A percentile compares a stretch with the other conserved stretches of the same genome.
These are phyloP conservation scores for Falco columbarius DNA, from an alignment of 2,797 vertebrate genomes.

Conservation along the genomic window DNA sequence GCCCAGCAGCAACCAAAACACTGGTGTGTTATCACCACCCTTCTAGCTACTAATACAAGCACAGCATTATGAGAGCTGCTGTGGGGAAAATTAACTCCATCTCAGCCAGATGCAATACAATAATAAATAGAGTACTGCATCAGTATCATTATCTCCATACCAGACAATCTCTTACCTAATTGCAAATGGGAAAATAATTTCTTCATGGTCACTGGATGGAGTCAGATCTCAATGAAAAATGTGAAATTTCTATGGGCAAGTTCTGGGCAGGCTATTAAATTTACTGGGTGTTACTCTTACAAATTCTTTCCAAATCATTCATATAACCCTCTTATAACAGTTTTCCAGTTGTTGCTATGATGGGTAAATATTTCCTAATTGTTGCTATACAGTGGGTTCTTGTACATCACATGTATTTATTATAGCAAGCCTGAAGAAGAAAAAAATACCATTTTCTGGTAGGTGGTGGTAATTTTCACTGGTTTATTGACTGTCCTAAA, in stretches of 20 bases:
- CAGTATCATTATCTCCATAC: neutral
- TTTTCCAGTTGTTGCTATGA: neutral
- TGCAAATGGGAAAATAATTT: neutral
- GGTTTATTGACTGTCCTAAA: neutral
- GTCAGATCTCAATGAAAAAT: neutral
- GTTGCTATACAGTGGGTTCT: neutral
- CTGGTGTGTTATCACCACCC: neutral
- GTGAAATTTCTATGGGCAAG: neutral
- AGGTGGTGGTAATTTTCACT: neutral
- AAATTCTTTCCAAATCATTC: neutral
- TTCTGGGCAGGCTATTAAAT: neutral
- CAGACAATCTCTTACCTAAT: neutral
- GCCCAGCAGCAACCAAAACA: neutral
- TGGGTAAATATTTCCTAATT: constrained; percentile 2
- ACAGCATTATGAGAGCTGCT: neutral
- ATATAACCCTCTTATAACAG: neutral
- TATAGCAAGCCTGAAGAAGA: neutral
- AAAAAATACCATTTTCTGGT: neutral
- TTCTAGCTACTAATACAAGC: neutral
- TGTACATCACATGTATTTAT: neutral
- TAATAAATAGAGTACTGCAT: neutral
- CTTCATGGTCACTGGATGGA: neutral
- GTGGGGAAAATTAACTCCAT: neutral
- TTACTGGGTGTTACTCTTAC: neutral
- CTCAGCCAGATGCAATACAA: neutral